A percentile compares a stretch with the other conserved stretches of the same genome.
Conservation (phyloP, 92 coral and sea anemone species). For the Palythoa grandiflora region DNA sequence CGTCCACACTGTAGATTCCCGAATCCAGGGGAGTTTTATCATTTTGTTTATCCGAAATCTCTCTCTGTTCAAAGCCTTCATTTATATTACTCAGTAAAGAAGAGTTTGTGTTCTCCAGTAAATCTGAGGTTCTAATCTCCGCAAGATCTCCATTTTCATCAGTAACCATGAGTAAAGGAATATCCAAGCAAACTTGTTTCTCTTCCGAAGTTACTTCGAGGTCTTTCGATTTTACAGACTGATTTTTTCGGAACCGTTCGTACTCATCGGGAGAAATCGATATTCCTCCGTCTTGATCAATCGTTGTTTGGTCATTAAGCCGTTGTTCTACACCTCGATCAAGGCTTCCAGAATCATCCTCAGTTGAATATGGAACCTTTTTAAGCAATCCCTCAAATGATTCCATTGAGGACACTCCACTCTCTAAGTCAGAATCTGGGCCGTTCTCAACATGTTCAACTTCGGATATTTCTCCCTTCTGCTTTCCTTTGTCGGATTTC, state of each 20-base stretch:
- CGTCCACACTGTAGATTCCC: conserved; percentile 47
- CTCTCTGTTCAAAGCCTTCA: conserved; percentile 29
- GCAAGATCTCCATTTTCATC: conserved; percentile 78
- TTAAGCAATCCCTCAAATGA: conserved; percentile 79
- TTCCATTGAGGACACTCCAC: conserved; percentile 94
- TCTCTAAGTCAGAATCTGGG: conserved; percentile 80
- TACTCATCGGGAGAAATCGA: conserved; percentile 78
- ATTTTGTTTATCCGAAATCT: not conserved
- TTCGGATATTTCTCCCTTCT: conserved; percentile 17
- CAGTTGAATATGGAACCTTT: conserved; percentile 51
- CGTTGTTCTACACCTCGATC: conserved; percentile 28
- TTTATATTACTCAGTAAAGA: not conserved
- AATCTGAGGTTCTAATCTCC: conserved; percentile 33
- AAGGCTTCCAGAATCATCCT: conserved; percentile 44
- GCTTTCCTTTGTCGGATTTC: not conserved
- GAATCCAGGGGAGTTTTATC: conserved; percentile 49
- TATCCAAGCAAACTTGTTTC: conserved; percentile 26
- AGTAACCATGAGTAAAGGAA: conserved; percentile 79
- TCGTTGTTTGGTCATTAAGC: conserved; percentile 32
- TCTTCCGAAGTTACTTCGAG: conserved; percentile 11
- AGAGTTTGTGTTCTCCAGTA: not conserved
- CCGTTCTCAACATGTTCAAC: conserved; percentile 37
- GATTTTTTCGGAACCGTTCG: conserved; percentile 55
- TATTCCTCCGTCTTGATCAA: conserved; percentile 52
- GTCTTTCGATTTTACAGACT: conserved; percentile 40